phyloP scores from a whole-genome alignment of 2,888 invertebrate genomes.

The Drosophila tanythrix region DNA sequence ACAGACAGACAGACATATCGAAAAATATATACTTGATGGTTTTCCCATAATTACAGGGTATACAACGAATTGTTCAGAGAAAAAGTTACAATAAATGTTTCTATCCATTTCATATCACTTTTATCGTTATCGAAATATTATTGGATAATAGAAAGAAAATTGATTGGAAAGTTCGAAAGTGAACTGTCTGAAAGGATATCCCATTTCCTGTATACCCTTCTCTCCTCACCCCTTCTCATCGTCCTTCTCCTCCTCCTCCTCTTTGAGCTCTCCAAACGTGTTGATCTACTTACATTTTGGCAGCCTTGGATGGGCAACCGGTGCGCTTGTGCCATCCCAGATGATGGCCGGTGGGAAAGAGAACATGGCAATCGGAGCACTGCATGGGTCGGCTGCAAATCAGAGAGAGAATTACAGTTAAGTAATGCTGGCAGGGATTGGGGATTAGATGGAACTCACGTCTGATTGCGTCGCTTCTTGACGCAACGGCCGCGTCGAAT shows the following conservation, averaged over 20 bases:
- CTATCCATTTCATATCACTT: neutral
- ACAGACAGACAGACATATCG: too few species aligned
- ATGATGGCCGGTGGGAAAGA: slow-evolving; percentile 84
- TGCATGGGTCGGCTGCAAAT: slow-evolving; percentile 83
- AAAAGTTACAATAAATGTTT: neutral
- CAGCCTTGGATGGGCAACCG: slow-evolving; percentile 83
- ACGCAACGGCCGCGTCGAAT: slow-evolving; percentile 84
- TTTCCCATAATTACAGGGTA: neutral
- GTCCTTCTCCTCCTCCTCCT: neutral
- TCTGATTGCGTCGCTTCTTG: slow-evolving; percentile 84
- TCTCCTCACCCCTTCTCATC: neutral
- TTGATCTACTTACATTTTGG: slow-evolving; percentile 78
- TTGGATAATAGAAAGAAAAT: too few species aligned
- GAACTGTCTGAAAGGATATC: neutral
- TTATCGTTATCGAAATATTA: neutral
- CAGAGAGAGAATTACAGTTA: neutral
- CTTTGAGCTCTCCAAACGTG: too few species aligned
- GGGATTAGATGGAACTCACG: slow-evolving; percentile 66
- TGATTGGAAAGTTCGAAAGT: neutral
- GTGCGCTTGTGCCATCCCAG: slow-evolving; percentile 85
- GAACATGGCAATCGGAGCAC: slow-evolving; percentile 83
- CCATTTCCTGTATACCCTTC: neutral
- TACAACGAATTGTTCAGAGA: neutral
- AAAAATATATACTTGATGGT: too few species aligned
- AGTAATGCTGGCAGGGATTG: neutral